These are phyloP conservation scores for Drosophila robusta DNA, from an alignment of 2,888 invertebrate species.

Conservation along the genomic window DNA sequence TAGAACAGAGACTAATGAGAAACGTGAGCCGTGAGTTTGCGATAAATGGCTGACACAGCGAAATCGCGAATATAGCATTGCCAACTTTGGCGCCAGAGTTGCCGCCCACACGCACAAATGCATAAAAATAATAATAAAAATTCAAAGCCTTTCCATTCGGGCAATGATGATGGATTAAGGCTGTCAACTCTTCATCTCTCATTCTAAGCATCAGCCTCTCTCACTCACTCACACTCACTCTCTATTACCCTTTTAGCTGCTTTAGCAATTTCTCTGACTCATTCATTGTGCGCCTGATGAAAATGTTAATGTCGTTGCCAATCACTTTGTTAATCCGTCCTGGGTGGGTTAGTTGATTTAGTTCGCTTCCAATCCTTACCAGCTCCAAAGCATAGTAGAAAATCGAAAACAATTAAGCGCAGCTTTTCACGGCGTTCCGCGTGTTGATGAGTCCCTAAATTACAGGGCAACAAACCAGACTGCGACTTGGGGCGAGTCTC, in stretches of 20 bases:
- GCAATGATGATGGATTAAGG: slow-evolving; percentile 77
- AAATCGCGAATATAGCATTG: slow-evolving; percentile 31
- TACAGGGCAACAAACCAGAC: slow-evolving; percentile 33
- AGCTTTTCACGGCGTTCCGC: slow-evolving; percentile 40
- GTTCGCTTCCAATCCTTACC: neutral
- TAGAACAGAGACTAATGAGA: slow-evolving; percentile 67
- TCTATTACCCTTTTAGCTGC: neutral
- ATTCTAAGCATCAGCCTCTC: neutral
- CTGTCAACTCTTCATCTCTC: slow-evolving; percentile 44
- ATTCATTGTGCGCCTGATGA: slow-evolving; percentile 69
- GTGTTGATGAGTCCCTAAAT: slow-evolving; percentile 62
- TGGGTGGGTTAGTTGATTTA: slow-evolving; percentile 68
- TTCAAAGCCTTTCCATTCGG: slow-evolving; percentile 67
- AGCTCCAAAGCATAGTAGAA: slow-evolving; percentile 40
- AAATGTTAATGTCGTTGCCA: slow-evolving; percentile 81
- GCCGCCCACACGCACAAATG: slow-evolving; percentile 35
- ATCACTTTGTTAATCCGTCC: slow-evolving; percentile 77
- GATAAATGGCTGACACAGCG: slow-evolving; percentile 71
- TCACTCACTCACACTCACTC: neutral
- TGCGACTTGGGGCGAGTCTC: neutral
- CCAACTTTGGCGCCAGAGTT: slow-evolving; percentile 41
- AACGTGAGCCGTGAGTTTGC: slow-evolving; percentile 71
- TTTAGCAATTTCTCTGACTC: slow-evolving; percentile 39
- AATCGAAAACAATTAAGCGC: slow-evolving; percentile 78
- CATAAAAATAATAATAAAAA: slow-evolving; percentile 80